Evolutionary conservation across 2,888 invertebrate species (phyloP), one percentile per base, ranked within the genome.

Genomic region (Lithophane leautieri): DNA sequence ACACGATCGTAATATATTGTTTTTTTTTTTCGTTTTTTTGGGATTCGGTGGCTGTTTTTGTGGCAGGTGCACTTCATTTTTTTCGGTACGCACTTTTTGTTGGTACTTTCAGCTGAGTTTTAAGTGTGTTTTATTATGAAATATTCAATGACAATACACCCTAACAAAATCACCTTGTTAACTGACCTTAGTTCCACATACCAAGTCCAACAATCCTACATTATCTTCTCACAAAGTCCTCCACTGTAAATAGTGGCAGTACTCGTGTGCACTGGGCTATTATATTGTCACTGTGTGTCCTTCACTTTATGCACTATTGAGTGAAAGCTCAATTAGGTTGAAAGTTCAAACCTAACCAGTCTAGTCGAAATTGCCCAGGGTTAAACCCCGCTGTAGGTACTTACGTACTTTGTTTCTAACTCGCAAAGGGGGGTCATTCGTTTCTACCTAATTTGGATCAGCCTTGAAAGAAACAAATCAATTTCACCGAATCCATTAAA

Each of bases 1-100:
- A 94, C 95, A 94, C 94, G 95, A 92, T 93, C 94, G 93, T 94
- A 94, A 95, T 95, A 94, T 95, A 95, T 95, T 94, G 94, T 93
- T 92, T 94, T 92, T 94, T 75, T 94, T 93, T 92, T 90, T 90
- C 66, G 70, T 74, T 90, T 90, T 89, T 88, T 82, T 81, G 85
- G 85, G 80, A 76, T 87, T 84, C 86, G 83, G 79, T 78, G 83
- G 86, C 83, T 81, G 80, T 85, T 86, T 86, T 88, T 90, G 87
- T 87, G 85, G 83, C 87, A 88, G 88, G 88, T 88, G 88, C 80
- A 83, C 86, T 86, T 88, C 71, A 79, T 81, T 76, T 80, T 84
- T 56, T 66, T 76, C 19, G 16, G 47, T 76, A 81, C 77, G 65
- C 62, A 79, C 67, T 84, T 83, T 79, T 73, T 79, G 63, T 81